Conservation (phyloP, 2,113 vertebrate species). For the Chloebia gouldiae region DNA sequence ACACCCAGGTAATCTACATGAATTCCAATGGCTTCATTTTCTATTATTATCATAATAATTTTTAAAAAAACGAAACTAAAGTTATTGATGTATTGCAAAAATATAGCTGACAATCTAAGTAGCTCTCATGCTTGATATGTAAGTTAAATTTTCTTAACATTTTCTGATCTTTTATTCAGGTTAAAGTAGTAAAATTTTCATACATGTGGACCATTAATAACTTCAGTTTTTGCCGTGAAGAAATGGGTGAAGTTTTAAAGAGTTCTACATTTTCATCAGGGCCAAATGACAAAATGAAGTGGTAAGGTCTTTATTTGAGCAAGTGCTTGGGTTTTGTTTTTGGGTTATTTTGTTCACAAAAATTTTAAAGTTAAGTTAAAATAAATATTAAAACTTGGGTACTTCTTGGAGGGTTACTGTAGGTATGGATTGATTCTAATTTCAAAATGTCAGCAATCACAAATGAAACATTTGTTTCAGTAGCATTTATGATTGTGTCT, state of each 20-base stretch:
- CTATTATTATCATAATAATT: not conserved
- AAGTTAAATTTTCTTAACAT: not conserved
- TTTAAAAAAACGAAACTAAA: not conserved
- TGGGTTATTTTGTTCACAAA: not conserved
- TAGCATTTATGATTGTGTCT: not conserved
- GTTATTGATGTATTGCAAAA: not conserved
- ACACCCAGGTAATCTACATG: slow-evolving; percentile 86
- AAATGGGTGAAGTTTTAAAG: slow-evolving; percentile 88
- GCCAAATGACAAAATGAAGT: slow-evolving; percentile 89
- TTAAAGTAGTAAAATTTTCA: slow-evolving; percentile 88
- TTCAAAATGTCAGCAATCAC: not conserved
- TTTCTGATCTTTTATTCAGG: slow-evolving; percentile 73
- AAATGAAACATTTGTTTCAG: not conserved
- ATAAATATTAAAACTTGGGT: not conserved
- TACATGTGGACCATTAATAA: slow-evolving; percentile 91
- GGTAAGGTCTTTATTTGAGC: slow-evolving; percentile 70
- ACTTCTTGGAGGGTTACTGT: not conserved
- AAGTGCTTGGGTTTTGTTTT: not conserved
- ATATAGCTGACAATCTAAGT: not conserved
- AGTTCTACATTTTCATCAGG: slow-evolving; percentile 87
- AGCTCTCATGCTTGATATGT: not conserved
- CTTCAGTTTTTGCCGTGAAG: slow-evolving; percentile 87
- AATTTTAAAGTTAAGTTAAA: not conserved
- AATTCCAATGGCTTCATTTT: not conserved
- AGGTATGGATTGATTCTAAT: not conserved